A percentile compares a stretch with the other conserved stretches of the same genome.
Evolutionary conservation across 2,888 invertebrate genomes (phyloP).

Genomic region (Andrena bucephala): DNA sequence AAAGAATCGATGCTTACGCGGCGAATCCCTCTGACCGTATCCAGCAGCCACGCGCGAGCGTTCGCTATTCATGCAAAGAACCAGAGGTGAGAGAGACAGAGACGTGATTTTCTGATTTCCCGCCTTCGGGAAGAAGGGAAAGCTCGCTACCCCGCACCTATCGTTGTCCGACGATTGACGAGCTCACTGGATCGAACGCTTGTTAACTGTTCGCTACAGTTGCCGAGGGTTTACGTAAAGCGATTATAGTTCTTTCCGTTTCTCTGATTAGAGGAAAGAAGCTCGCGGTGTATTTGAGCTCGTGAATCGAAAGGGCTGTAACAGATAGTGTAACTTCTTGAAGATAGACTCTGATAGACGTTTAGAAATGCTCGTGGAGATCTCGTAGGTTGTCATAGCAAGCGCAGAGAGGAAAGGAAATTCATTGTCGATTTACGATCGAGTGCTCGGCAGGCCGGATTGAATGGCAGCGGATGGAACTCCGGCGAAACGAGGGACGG

Average conservation of each 20-base stretch:
- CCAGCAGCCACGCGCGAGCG: constrained; percentile 8
- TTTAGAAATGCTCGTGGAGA: constrained; percentile 22
- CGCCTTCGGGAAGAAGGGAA: constrained; percentile 59
- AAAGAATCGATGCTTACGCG: not conserved
- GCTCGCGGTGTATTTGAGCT: not conserved
- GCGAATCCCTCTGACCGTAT: constrained; percentile 15
- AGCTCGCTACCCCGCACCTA: constrained; percentile 56
- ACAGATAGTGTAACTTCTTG: not conserved
- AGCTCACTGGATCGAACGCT: constrained; percentile 35
- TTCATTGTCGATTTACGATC: constrained; percentile 19
- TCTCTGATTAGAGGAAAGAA: not conserved
- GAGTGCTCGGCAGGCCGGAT: constrained; percentile 15
- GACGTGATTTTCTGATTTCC: constrained; percentile 76
- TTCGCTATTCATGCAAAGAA: constrained; percentile 70
- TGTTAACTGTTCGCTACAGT: not conserved
- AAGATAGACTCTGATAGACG: constrained; percentile 16
- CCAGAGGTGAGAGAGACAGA: constrained; percentile 82
- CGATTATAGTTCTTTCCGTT: not conserved
- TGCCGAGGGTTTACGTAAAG: too few relatives aligned
- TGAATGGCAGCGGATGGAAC: constrained; percentile 8
- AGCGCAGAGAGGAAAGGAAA: constrained; percentile 26
- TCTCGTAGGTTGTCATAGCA: constrained; percentile 22
- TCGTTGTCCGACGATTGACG: constrained; percentile 50
- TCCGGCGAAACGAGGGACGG: constrained; percentile 31
- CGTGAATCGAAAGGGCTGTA: constrained; percentile 12